Evolutionary conservation across 2,797 vertebrate genomes (phyloP), one percentile per base, ranked within the genome.

Genomic region (Ctenopoma kingsleyae): DNA sequence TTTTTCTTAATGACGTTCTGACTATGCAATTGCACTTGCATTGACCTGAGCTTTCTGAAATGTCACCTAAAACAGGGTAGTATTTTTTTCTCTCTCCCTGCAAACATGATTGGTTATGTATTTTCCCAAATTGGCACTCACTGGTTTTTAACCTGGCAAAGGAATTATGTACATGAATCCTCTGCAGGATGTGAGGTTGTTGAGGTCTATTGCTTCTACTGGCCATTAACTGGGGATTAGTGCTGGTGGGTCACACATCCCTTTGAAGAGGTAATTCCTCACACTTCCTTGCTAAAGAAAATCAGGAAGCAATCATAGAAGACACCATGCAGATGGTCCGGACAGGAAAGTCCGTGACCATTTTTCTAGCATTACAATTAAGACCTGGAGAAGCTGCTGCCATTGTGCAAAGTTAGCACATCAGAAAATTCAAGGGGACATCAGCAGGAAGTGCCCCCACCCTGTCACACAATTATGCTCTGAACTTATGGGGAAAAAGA

Each of bases 161-260:
- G 73, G 77, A 84, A 79, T 90, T 84, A 86, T 89, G 74, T 85
- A 80, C 79, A 82, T 87, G 82, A 84, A 84, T 70, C 74, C 74
- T 74, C 71, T 63, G 78, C 80, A 84, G 87, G 85, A 86, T 83
- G 81, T 85, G 77, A 80, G 81, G 80, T 83, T 86, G 90, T 86
- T 69, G 62, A 83, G 89, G 86, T 91, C 90, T 83, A 83, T 84
- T 91, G 89, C 91, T 69, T 73, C 84, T 67, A 69, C 83, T 87
- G 88, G 86, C 87, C 90, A 92, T 94, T 92, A 93, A 91, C 84
- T 86, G 72, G 67, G 90, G 93, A 93, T 94, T 92, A 94, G 90
- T 92, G 89, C 83, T 91, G 90, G 78, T 89, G 87, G 73, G 87
- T 71, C 83, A 87, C 83, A 85, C 83, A 78, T 82, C 69, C 68